Evolutionary conservation across 2,113 vertebrate species (phyloP), one percentile per base, ranked within the genome.

Genomic region (Apeltes quadracus): DNA sequence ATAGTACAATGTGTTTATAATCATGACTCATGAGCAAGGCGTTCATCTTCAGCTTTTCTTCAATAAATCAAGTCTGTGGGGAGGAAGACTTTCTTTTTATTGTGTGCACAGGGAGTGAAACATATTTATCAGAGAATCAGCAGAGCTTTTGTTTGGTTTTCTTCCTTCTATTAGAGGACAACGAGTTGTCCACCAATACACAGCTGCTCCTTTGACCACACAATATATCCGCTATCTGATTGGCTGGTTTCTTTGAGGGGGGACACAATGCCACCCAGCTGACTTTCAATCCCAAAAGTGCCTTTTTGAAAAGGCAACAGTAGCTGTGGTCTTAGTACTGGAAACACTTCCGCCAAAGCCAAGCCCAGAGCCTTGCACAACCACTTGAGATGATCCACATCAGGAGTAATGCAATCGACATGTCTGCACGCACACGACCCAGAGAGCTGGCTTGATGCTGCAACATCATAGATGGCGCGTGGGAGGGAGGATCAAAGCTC

Each of bases 401-500:
- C 27, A 50, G 63, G 16, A 4, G 22, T 69, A 55, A 70, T 72
- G 41, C 43, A 72, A 32, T 6, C 4, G 46, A 3, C 22, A 16
- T 34, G 44, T 72, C 23, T 61, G 34, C 34, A 13, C 39, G 7
- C 39, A 14, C 6, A 38, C 32, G 32, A 36, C 27, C 43, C 32
- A 15, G 68, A 69, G 16, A 63, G 66, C 59, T 57, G 68, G 38
- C 9, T 15, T 75, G 71, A 53, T 34, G 41, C 20, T 34, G 61
- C 59, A 18, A 16, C 46, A 41, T 69, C 53, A 46, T 61, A 46
- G 61, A 58, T 23, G 27, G 41, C 54, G 63, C 61, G 71, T 23
- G 18, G 54, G 38, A 72, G 83, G 72, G 69, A 59, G 76, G 79
- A 84, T 84, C 79, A 81, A 72, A 82, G 78, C 54, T 41, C 69